Base-by-base conservation (phyloP, 1,140 invertebrate species). In the Drosophila fuyamai region DNA sequence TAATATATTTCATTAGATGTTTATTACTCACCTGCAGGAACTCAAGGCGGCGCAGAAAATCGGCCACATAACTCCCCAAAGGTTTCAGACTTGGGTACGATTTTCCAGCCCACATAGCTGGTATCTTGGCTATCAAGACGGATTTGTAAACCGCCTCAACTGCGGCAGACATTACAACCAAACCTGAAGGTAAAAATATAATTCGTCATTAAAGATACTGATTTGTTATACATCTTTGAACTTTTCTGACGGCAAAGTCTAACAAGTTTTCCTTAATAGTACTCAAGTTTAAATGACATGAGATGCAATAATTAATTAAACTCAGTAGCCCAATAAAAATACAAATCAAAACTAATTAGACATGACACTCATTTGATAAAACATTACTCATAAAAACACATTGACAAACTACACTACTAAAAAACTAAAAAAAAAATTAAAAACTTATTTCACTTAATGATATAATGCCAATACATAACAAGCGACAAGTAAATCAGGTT, bases 11-110 rank as follows among this genome's bases (percentile, higher is more conserved):
- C 8, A 35, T 23, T 4, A 18, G 2, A 2, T 4, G 9, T 1
- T 18, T 2, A 5, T 5, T 14, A 58, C 72, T 83, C 89, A 96
- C 97, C 94, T 96, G 95, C 81, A 96, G 93, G 93, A 96, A 99
- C 67, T 95, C 93, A 0, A 99, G 93, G 76, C 98, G 95, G 5
- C 94, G 94, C 0, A 98, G 81, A 79, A 99, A 96, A 93, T 99
- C 98, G 71, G 94, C 95, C 38, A 99, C 94, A 90, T 99, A 99
- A 86, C 96, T 96, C 41, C 97, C 97, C 14, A 99, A 93, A 1
- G 98, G 97, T 92, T 99, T 99, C 4, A 99, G 92, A 5, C 97
- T 98, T 5, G 98, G 98, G 93, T 99, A 99, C 5, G 98, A 98
- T 80, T 95, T 95, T 77, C 94, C 94, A 55, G 95, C 95, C 98